These are phyloP conservation scores for Spheniscus mendiculus DNA, from an alignment of 2,113 vertebrate genomes.

Conservation along the genomic window DNA sequence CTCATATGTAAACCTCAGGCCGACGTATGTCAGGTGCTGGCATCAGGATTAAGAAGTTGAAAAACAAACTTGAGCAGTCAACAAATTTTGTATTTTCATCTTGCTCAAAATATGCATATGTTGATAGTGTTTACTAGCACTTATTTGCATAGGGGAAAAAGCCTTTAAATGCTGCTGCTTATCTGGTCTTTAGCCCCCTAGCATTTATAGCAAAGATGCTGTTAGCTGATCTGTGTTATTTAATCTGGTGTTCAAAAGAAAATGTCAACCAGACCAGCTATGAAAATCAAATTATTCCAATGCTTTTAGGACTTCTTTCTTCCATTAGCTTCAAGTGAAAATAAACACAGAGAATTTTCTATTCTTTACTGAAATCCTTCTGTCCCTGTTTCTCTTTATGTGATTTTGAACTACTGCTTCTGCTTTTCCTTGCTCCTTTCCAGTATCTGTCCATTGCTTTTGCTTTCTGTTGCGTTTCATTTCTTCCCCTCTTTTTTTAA, in stretches of 20 bases:
- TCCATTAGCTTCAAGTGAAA: constrained; percentile 25
- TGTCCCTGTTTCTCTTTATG: neutral
- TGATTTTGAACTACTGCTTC: neutral
- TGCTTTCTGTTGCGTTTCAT: neutral
- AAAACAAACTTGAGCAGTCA: neutral
- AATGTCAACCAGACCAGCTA: constrained; percentile 54
- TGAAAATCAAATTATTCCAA: constrained; percentile 49
- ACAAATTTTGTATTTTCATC: neutral
- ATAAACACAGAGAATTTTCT: constrained; percentile 13
- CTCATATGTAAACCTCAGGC: neutral
- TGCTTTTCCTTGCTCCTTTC: neutral
- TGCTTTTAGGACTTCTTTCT: constrained; percentile 53
- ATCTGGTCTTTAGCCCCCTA: constrained; percentile 56
- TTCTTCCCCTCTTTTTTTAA: neutral
- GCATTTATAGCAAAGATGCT: constrained; percentile 34
- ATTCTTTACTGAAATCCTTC: neutral
- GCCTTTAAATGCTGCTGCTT: constrained; percentile 31
- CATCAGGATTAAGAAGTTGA: neutral
- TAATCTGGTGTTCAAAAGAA: constrained; percentile 56
- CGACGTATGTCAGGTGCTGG: neutral
- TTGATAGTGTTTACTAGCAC: constrained; percentile 11
- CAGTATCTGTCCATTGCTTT: neutral
- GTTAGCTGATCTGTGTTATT: constrained; percentile 43
- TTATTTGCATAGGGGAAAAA: constrained; percentile 36
- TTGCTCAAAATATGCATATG: neutral